These are phyloP conservation scores for Onychomys leucogaster DNA, from an alignment of 2,797 vertebrate species.

Conservation along the genomic window DNA sequence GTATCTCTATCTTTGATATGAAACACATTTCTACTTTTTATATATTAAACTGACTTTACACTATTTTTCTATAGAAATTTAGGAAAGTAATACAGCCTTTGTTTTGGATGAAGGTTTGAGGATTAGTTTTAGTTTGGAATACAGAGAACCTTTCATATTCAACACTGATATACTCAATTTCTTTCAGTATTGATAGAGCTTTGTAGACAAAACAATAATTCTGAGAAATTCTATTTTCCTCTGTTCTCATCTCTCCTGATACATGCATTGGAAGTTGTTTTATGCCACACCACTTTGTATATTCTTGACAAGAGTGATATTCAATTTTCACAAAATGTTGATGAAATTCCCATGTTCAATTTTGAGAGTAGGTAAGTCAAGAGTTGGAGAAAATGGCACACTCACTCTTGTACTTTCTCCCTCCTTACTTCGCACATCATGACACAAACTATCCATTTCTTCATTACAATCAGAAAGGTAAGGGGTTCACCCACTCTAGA, in stretches of 20 bases:
- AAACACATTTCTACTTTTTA: not conserved
- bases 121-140: not conserved
- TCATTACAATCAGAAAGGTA: not conserved
- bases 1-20: not conserved
- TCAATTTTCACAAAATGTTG: not conserved
- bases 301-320: not conserved
- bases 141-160: not conserved
- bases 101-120: not conserved
- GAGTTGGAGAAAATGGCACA: not conserved
- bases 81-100: not conserved
- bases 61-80: not conserved
- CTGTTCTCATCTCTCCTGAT: not conserved
- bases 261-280: not conserved
- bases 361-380: not conserved
- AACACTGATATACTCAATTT: not conserved
- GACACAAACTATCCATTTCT: not conserved
- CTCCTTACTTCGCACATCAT: not conserved
- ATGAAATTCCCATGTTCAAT: constrained; percentile 14
- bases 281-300: not conserved
- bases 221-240: not conserved
- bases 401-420: not conserved
- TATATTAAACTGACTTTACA: not conserved
- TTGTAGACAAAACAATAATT: constrained; percentile 23
- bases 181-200: not conserved
- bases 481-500: too few relatives aligned